These are phyloP conservation scores for Aurelia coerulea DNA, from an alignment of 30 jellyfish, hydroid and myxozoan species.

Conservation along the genomic window DNA sequence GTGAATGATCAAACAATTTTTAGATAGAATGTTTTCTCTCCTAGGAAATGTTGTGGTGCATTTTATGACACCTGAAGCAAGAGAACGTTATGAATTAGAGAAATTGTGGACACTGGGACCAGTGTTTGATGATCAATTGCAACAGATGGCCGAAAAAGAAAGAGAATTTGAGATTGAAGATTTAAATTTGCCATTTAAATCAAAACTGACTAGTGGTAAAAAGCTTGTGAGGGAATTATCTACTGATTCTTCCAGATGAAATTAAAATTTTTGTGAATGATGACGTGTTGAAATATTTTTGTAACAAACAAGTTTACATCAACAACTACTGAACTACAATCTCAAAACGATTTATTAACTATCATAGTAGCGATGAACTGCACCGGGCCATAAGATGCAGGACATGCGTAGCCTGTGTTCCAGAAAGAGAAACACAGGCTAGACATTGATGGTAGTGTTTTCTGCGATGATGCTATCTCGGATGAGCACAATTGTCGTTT, in stretches of 20 bases:
- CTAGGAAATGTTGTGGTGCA: constrained; percentile 74
- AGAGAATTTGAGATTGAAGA: constrained; percentile 7
- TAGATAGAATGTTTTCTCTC: too few species aligned
- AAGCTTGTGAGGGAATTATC: neutral
- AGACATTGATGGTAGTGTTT: too few species aligned
- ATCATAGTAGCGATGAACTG: too few species aligned
- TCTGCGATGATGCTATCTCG: too few species aligned
- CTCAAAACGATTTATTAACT: too few species aligned
- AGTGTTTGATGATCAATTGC: constrained; percentile 71
- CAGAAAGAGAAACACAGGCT: too few species aligned
- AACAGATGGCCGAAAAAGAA: constrained; percentile 7
- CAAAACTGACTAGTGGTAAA: constrained; percentile 4
- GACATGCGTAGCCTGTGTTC: too few species aligned
- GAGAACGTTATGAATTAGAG: constrained; percentile 78
- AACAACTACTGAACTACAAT: too few species aligned
- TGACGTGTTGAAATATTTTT: neutral
- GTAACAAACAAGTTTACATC: too few species aligned
- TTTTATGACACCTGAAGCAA: constrained; percentile 82
- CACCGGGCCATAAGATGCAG: too few species aligned
- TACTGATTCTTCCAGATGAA: neutral
- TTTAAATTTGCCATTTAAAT: constrained; percentile 24
- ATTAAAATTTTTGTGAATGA: neutral
- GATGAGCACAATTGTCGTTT: too few species aligned
- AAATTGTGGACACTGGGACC: constrained; percentile 81
- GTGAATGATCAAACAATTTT: too few species aligned